Evolutionary conservation across 2,797 vertebrate genomes (phyloP).

Genomic region (Sternotherus odoratus): DNA sequence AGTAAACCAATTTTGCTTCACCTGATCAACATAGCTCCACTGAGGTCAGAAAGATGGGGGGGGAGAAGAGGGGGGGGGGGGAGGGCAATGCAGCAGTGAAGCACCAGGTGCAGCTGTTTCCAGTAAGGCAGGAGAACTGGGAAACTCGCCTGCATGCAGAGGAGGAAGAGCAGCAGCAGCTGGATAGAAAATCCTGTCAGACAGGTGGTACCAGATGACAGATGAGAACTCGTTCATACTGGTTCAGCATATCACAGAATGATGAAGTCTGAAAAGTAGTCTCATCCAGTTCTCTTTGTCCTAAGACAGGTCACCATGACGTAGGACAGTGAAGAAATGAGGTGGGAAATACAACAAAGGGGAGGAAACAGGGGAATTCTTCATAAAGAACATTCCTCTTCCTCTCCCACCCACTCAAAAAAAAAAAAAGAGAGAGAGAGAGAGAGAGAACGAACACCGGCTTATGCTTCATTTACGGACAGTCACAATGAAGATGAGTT

Average conservation of each 20-base stretch:
- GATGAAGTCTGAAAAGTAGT: neutral
- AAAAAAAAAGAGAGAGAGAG: no score
- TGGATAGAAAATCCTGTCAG: neutral
- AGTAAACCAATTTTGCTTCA: neutral
- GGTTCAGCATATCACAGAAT: neutral
- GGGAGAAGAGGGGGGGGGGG: no score
- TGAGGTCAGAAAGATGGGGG: neutral
- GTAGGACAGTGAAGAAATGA: neutral
- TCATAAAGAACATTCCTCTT: neutral
- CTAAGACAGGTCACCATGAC: neutral
- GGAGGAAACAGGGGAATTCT: neutral
- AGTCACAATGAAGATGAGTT: neutral
- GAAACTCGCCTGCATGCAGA: neutral
- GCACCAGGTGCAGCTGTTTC: neutral
- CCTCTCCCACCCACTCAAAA: neutral
- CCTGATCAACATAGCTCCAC: neutral
- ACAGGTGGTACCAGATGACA: neutral
- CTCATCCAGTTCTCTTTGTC: no score
- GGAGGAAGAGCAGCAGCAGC: neutral
- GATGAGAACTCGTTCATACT: neutral
- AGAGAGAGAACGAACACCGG: no score
- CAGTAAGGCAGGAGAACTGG: fast-evolving
- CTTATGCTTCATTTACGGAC: neutral
- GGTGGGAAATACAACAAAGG: neutral
- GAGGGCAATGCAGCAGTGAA: neutral